These are phyloP conservation scores for Drosophila subobscura DNA, from an alignment of 1,140 invertebrate species.

Conservation along the genomic window DNA sequence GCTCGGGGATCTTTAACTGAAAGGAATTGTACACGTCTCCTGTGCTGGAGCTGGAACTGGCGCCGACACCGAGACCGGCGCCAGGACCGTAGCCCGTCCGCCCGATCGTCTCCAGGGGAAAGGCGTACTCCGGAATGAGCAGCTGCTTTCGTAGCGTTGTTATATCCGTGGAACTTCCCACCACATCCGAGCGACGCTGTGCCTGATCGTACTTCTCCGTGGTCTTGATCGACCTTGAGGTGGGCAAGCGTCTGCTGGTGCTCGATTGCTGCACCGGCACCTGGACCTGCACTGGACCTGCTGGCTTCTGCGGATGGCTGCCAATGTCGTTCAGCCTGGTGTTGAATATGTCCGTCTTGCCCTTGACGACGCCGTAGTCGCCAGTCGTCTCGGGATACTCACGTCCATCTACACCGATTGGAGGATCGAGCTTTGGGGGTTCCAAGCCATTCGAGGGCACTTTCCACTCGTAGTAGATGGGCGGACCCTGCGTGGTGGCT, in stretches of 20 bases:
- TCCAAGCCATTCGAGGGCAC: conserved; percentile 85
- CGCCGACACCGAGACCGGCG: conserved; percentile 4
- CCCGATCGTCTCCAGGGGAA: conserved; percentile 84
- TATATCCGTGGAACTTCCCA: conserved; percentile 60
- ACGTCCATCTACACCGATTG: conserved; percentile 75
- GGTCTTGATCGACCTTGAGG: conserved; percentile 70
- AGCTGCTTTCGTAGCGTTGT: conserved; percentile 74
- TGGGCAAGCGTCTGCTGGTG: conserved; percentile 50
- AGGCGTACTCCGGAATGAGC: conserved; percentile 85
- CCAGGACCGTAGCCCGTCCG: conserved; percentile 85
- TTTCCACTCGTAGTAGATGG: conserved; percentile 87
- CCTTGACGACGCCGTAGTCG: conserved; percentile 49
- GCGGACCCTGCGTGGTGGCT: conserved; percentile 86
- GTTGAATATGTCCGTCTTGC: conserved; percentile 43
- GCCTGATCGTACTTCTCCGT: conserved; percentile 60
- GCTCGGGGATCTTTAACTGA: conserved; percentile 85
- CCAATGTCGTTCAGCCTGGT: conserved; percentile 57
- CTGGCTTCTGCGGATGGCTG: conserved; percentile 14
- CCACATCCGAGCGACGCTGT: conserved; percentile 50
- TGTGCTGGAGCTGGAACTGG: conserved; percentile 32
- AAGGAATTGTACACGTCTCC: conserved; percentile 85
- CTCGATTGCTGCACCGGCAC: conserved; percentile 17
- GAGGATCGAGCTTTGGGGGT: conserved; percentile 83
- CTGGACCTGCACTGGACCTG: conserved; percentile 7
- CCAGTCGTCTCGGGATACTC: conserved; percentile 69